Conservation (phyloP, 64 coral and sea anemone genomes). For the Stichodactyla mertensii region DNA sequence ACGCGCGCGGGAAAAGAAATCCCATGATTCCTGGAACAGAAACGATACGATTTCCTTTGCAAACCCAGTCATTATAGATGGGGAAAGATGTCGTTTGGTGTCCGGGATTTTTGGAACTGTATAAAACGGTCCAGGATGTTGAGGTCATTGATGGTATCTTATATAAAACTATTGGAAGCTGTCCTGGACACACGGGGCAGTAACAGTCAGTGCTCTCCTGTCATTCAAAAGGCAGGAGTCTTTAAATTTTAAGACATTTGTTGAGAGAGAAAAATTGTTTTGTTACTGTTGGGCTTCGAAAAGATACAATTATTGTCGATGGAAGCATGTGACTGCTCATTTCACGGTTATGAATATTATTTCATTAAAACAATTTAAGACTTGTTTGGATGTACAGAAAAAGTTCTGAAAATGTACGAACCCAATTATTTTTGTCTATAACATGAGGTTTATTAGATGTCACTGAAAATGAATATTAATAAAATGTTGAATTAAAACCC, state of each 20-base stretch:
- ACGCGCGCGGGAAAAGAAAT: constrained; percentile 81
- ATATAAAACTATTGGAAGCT: not conserved
- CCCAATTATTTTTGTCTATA: not conserved
- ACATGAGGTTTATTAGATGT: not conserved
- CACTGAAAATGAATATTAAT: not conserved
- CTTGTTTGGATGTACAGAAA: not conserved
- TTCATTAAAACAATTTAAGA: not conserved
- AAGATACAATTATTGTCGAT: too few species aligned
- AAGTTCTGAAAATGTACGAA: not conserved
- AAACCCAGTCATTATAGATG: not conserved
- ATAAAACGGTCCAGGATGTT: not conserved
- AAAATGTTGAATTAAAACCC: not conserved
- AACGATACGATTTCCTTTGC: not conserved
- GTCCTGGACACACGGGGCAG: not conserved
- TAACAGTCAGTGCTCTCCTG: not conserved
- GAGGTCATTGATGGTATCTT: not conserved
- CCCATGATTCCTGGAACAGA: not conserved
- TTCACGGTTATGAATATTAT: too few species aligned
- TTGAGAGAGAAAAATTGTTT: not conserved
- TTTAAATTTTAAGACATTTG: not conserved
- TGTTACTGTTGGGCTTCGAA: too few species aligned
- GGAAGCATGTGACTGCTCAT: too few species aligned
- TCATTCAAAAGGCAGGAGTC: not conserved
- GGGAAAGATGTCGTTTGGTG: not conserved
- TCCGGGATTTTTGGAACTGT: constrained; percentile 5